Evolutionary conservation across 2,797 vertebrate species (phyloP).

Genomic region (Falco peregrinus): DNA sequence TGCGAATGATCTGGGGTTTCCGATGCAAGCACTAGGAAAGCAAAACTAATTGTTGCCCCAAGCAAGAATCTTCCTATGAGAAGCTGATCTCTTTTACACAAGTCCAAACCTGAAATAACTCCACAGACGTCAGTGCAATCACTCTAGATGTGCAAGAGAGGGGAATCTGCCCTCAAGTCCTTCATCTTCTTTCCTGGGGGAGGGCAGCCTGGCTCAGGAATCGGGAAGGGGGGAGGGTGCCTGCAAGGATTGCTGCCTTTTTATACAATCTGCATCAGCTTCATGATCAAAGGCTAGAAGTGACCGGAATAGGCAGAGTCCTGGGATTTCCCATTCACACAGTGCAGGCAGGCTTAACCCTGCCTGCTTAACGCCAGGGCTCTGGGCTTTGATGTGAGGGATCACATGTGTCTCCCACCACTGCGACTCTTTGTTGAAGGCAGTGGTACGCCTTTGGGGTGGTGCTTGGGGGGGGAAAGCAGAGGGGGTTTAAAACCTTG

Average conservation of each 20-base stretch:
- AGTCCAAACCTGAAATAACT: slow-evolving; percentile 41
- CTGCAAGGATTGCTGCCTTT: not conserved
- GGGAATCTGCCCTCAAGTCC: not conserved
- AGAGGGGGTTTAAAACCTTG: not conserved
- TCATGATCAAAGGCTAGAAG: slow-evolving; percentile 44
- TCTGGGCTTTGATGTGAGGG: not conserved
- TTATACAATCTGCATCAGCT: not conserved
- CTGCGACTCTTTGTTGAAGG: not conserved
- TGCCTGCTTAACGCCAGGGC: accelerated
- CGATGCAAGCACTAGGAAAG: not conserved
- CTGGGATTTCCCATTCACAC: not conserved
- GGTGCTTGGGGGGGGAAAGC: not conserved
- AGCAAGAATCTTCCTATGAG: slow-evolving; percentile 17
- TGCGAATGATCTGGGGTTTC: not conserved
- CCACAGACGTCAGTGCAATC: not conserved
- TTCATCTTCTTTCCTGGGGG: not conserved
- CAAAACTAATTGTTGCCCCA: slow-evolving; percentile 43
- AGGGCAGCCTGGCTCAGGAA: not conserved
- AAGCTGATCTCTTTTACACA: slow-evolving; percentile 33
- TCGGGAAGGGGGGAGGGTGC: too few species aligned
- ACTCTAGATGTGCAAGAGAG: not conserved
- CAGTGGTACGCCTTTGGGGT: not conserved
- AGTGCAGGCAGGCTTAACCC: slow-evolving; percentile 19
- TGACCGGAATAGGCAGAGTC: not conserved
- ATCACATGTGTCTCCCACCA: not conserved